A percentile compares a stretch with the other conserved stretches of the same genome.
Conservation (phyloP, 1,140 invertebrate genomes). For the Acromyrmex echinatior region DNA sequence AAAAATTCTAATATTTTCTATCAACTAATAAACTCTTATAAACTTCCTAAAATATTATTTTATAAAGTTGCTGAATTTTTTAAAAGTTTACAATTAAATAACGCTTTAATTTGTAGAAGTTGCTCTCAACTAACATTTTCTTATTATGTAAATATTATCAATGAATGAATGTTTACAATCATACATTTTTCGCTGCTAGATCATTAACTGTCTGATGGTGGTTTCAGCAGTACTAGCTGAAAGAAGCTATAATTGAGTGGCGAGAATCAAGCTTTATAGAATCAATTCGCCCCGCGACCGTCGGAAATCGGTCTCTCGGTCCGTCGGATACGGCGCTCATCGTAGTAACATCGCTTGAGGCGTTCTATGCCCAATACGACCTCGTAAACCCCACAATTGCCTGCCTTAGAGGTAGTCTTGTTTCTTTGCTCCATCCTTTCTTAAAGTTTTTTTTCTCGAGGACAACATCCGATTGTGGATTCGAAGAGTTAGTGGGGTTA, state of each 20-base stretch:
- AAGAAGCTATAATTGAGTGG: conserved; percentile 25
- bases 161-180: neutral
- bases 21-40: neutral
- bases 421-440: conserved; percentile 74
- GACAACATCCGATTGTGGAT: conserved; percentile 77
- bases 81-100: neutral
- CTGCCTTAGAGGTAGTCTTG: conserved; percentile 76
- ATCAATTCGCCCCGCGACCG: conserved; percentile 43
- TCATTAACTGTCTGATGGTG: neutral
- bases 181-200: neutral
- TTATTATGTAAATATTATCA: neutral
- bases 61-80: neutral
- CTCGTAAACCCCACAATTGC: conserved; percentile 82
- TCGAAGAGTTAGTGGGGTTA: conserved; percentile 80
- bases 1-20: neutral
- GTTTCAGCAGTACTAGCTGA: conserved; percentile 12
- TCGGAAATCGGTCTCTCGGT: conserved; percentile 63
- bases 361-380: conserved; percentile 71
- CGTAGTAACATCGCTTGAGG: conserved; percentile 48
- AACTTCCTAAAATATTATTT: neutral
- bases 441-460: conserved; percentile 71
- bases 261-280: conserved; percentile 41
- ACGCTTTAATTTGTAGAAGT: neutral
- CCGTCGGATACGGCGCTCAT: conserved; percentile 65
- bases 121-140: neutral